phyloP scores from a whole-genome alignment of 2,888 invertebrate species.

The Deilephila porcellus region DNA sequence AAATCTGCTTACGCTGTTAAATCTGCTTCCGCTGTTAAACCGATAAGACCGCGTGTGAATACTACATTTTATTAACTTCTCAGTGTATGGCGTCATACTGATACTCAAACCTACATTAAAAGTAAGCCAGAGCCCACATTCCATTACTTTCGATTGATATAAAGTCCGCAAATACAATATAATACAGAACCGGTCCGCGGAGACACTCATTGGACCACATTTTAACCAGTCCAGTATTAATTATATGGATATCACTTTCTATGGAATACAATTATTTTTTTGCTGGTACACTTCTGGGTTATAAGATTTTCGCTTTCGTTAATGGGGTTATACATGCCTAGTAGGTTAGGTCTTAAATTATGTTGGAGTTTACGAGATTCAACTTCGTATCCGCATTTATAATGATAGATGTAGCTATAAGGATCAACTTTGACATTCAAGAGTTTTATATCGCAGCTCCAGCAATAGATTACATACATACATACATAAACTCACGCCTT shows the following conservation, averaged over 20 bases:
- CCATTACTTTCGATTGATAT: slow-evolving; percentile 21
- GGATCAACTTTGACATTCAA: too few species aligned
- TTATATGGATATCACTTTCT: slow-evolving; percentile 18
- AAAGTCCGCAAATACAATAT: slow-evolving; percentile 11
- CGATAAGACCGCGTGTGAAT: not conserved
- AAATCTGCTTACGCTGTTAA: too few species aligned
- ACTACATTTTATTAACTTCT: not conserved
- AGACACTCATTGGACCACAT: slow-evolving; percentile 20
- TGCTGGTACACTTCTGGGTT: not conserved
- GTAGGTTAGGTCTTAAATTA: too few species aligned
- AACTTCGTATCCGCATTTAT: too few species aligned
- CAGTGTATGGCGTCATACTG: not conserved
- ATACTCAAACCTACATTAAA: slow-evolving; percentile 14
- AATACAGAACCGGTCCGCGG: slow-evolving; percentile 17
- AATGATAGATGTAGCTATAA: too few species aligned
- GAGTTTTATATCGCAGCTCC: too few species aligned
- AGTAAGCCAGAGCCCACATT: slow-evolving; percentile 9
- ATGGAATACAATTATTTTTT: not conserved
- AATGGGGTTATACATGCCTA: too few species aligned
- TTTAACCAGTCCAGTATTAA: not conserved
- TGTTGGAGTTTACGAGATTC: too few species aligned
- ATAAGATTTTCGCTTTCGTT: not conserved
- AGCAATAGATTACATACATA: too few species aligned
- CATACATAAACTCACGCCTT: too few species aligned
- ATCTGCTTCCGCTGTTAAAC: too few species aligned